phyloP scores from a whole-genome alignment of 2,888 invertebrate genomes.

The Ashinkailepas kermadecensis region DNA sequence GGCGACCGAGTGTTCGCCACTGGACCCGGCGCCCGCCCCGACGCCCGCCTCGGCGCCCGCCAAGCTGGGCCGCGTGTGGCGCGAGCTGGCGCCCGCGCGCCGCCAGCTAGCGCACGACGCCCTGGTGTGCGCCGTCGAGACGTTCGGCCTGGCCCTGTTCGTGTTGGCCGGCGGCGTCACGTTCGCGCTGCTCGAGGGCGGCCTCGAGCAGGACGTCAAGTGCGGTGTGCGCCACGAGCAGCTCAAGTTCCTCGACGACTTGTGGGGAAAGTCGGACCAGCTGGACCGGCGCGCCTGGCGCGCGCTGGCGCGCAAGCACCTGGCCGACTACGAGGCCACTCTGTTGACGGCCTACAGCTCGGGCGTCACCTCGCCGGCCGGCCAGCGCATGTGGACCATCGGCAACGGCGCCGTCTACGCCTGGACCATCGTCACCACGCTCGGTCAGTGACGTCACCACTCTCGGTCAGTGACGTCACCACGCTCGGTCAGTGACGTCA shows the following conservation, averaged over 20 bases:
- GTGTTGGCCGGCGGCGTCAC: slow-evolving; percentile 61
- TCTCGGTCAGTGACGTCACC: slow-evolving; percentile 61
- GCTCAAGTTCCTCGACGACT: slow-evolving; percentile 70
- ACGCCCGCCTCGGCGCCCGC: not conserved
- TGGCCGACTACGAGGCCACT: slow-evolving; percentile 78
- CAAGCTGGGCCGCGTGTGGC: not conserved
- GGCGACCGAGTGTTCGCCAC: too few relatives aligned
- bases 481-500: too few relatives aligned
- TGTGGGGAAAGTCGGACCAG: slow-evolving; percentile 55
- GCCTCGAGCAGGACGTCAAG: slow-evolving; percentile 56
- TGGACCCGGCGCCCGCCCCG: not conserved
- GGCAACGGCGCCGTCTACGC: slow-evolving; percentile 79
- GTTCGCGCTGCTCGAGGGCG: slow-evolving; percentile 89
- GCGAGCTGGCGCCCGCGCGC: not conserved
- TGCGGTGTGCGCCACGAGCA: slow-evolving; percentile 80
- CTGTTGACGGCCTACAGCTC: slow-evolving; percentile 74
- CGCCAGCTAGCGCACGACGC: not conserved
- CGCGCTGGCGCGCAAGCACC: slow-evolving; percentile 66
- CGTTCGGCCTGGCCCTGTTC: not conserved
- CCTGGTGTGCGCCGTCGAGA: not conserved
- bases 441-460: slow-evolving; percentile 58
- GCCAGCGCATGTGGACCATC: slow-evolving; percentile 78
- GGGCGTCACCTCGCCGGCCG: slow-evolving; percentile 73
- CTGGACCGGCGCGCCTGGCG: slow-evolving; percentile 55
- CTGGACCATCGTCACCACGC: slow-evolving; percentile 76